phyloP scores from a whole-genome alignment of 2,113 vertebrate species.

The Glareola pratincola region DNA sequence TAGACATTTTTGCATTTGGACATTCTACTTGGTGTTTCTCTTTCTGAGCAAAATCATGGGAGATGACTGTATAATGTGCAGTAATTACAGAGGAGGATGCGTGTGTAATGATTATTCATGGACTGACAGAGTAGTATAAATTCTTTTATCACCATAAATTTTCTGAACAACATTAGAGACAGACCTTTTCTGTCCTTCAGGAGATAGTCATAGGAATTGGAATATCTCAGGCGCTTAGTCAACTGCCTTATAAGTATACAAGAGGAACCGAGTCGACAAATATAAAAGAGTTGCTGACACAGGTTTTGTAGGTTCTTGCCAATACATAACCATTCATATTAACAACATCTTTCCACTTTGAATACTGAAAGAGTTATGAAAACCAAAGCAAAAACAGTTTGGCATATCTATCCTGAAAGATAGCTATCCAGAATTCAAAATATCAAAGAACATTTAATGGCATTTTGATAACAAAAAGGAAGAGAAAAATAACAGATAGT shows the following conservation, averaged over 20 bases:
- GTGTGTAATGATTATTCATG: background rate
- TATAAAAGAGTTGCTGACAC: constrained; percentile 5
- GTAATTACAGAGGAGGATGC: background rate
- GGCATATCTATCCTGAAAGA: background rate
- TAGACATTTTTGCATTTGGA: background rate
- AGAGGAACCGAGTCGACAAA: constrained; percentile 4
- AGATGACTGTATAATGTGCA: background rate
- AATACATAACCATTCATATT: background rate
- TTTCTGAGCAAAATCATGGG: background rate
- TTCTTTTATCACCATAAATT: background rate
- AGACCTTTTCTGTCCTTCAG: background rate
- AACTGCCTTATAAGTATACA: constrained; percentile 18
- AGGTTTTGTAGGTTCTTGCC: constrained; percentile 8
- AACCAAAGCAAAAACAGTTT: background rate
- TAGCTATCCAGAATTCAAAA: background rate
- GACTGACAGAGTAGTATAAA: background rate
- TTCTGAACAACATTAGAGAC: background rate
- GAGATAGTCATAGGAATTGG: background rate
- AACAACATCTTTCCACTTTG: background rate
- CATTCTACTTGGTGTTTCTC: background rate
- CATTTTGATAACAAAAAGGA: background rate
- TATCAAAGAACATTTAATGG: background rate
- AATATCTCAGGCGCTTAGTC: background rate
- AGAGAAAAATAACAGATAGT: background rate
- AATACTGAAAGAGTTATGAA: constrained; percentile 23